phyloP scores from a whole-genome alignment of 2,113 vertebrate genomes.

The Pterocles burchelli region DNA sequence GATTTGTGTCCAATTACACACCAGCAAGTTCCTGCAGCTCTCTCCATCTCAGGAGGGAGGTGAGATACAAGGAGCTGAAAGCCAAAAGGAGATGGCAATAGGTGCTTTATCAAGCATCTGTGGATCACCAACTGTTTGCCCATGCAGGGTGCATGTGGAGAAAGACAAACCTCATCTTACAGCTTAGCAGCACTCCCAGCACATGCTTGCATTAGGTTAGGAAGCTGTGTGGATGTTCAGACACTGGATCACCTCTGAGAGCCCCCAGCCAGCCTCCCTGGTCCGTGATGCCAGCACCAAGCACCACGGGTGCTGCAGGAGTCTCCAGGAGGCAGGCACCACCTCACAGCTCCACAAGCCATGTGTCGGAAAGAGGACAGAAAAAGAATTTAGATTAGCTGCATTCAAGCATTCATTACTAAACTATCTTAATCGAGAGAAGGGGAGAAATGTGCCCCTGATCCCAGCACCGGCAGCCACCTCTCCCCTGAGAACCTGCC shows the following conservation, averaged over 20 bases:
- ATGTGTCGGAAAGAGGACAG: rapidly evolving
- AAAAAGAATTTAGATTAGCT: neutral
- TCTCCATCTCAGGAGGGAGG: neutral
- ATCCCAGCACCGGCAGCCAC: rapidly evolving
- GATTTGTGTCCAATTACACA: neutral
- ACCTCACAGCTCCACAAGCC: neutral
- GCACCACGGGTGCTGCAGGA: too few species aligned
- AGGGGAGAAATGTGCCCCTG: rapidly evolving
- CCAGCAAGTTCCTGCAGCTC: neutral
- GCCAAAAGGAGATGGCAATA: neutral
- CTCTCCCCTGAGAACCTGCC: neutral
- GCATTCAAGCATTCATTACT: neutral
- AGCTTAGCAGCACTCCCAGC: neutral
- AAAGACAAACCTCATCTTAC: neutral
- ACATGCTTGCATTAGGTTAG: neutral
- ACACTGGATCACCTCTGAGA: neutral
- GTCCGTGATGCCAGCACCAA: rapidly evolving
- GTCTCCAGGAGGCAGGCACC: neutral
- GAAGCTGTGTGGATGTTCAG: neutral
- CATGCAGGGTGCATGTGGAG: neutral
- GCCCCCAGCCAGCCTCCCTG: neutral
- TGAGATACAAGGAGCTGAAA: neutral
- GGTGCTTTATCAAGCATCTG: neutral
- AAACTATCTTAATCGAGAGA: neutral
- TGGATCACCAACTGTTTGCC: neutral